Percentiles rank a stretch among this genome's conserved stretches.
phyloP scores from a whole-genome alignment of 2,888 invertebrate species.

The Platycheirus albimanus region DNA sequence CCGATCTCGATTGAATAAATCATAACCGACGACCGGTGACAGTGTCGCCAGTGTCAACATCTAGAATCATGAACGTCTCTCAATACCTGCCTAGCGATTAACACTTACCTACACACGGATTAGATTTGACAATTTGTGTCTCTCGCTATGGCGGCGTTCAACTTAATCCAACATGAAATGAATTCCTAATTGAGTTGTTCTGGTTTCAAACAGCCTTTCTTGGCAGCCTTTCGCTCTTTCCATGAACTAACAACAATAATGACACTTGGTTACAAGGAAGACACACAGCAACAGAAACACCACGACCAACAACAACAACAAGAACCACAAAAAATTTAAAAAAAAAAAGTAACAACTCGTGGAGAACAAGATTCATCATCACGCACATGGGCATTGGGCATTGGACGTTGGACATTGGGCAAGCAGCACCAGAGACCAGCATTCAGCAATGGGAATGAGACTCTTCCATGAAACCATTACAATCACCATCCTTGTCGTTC shows the following conservation, averaged over 20 bases:
- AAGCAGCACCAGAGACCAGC: slow-evolving; percentile 31
- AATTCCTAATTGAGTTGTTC: slow-evolving; percentile 77
- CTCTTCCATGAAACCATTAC: slow-evolving; percentile 69
- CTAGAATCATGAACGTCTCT: slow-evolving; percentile 69
- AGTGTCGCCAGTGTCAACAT: slow-evolving; percentile 74
- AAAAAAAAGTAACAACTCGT: slow-evolving; percentile 31
- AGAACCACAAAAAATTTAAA: too few relatives aligned
- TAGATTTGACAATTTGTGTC: slow-evolving; percentile 64
- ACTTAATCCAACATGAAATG: slow-evolving; percentile 75
- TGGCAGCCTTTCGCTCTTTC: slow-evolving; percentile 29
- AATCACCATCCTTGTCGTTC: slow-evolving; percentile 41
- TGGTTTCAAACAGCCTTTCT: slow-evolving; percentile 63
- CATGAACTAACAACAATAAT: slow-evolving; percentile 65
- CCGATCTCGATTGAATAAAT: slow-evolving; percentile 70
- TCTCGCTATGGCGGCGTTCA: slow-evolving; percentile 59
- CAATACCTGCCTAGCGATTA: slow-evolving; percentile 74
- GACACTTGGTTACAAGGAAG: slow-evolving; percentile 71
- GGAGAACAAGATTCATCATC: slow-evolving; percentile 65
- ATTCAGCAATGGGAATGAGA: slow-evolving; percentile 36
- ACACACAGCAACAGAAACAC: slow-evolving; percentile 31
- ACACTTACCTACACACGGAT: slow-evolving; percentile 69
- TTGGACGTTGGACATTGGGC: too few relatives aligned
- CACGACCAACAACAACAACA: too few relatives aligned
- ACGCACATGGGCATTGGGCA: slow-evolving; percentile 56
- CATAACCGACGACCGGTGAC: slow-evolving; percentile 73